Percentiles rank a stretch among this genome's conserved stretches.
phyloP scores from a whole-genome alignment of 1,140 invertebrate species.

The Brachionus koreanus region DNA sequence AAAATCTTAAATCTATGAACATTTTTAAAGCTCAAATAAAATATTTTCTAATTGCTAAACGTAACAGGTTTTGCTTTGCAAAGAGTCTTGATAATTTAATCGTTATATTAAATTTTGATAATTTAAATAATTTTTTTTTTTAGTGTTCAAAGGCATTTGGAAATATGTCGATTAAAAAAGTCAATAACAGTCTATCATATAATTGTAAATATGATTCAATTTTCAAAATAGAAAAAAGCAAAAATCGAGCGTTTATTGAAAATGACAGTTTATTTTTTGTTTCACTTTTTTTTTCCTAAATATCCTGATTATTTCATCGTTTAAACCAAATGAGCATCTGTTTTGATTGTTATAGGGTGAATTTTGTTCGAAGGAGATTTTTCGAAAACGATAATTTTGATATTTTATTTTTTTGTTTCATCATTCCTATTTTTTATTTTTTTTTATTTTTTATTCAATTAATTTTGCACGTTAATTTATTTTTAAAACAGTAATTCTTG shows the following conservation, averaged over 20 bases:
- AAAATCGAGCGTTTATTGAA: neutral
- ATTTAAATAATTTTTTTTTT: neutral
- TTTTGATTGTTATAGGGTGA: neutral
- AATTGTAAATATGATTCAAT: neutral
- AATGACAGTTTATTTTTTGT: neutral
- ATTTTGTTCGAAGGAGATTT: neutral
- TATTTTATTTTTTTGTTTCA: neutral
- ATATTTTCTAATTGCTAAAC: neutral
- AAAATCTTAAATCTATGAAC: neutral
- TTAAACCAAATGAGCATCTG: neutral
- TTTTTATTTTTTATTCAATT: neutral
- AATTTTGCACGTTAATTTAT: neutral
- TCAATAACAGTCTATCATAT: neutral
- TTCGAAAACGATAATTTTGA: neutral
- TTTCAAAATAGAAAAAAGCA: neutral
- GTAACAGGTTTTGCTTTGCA: neutral
- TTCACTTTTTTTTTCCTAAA: neutral
- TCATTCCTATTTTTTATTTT: conserved; percentile 24
- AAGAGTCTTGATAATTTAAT: neutral
- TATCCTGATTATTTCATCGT: neutral
- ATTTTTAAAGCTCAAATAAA: neutral
- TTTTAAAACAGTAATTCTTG: conserved; percentile 3
- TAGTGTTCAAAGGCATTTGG: neutral
- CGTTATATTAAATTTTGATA: neutral
- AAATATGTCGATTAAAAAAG: neutral